Conservation (phyloP, 2,797 vertebrate genomes). For the Gila robusta region DNA sequence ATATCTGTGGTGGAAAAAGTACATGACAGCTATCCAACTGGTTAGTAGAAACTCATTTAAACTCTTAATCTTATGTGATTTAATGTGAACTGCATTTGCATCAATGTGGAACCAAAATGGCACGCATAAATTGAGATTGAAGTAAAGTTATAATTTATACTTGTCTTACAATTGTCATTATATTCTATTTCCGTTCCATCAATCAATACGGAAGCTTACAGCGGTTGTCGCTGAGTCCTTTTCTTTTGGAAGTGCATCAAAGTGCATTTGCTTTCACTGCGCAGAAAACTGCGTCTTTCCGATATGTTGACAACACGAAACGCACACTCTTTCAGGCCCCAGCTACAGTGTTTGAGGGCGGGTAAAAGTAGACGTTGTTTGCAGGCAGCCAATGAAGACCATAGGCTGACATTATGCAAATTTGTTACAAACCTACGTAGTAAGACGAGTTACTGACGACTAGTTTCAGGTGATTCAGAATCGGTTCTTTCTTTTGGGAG, state of each 20-base stretch:
- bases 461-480: background rate
- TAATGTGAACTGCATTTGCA: background rate
- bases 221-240: too few species aligned
- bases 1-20: conserved; percentile 98
- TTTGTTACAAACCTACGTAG: too few species aligned
- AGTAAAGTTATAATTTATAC: background rate
- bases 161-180: background rate
- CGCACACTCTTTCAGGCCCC: background rate
- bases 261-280: too few species aligned
- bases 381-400: too few species aligned
- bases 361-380: background rate
- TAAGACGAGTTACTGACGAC: background rate
- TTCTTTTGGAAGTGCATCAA: too few species aligned
- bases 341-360: background rate
- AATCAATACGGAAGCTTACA: background rate
- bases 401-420: too few species aligned
- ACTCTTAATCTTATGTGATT: background rate
- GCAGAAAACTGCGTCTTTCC: background rate
- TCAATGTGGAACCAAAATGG: background rate
- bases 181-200: background rate
- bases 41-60: conserved; percentile 76
- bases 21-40: conserved; percentile 97
- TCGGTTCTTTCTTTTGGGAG: background rate
- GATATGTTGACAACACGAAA: background rate
- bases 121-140: background rate